These are phyloP conservation scores for Oscarella lobularis DNA, from an alignment of 37 sponge, comb jelly and placozoan genomes.

Conservation along the genomic window DNA sequence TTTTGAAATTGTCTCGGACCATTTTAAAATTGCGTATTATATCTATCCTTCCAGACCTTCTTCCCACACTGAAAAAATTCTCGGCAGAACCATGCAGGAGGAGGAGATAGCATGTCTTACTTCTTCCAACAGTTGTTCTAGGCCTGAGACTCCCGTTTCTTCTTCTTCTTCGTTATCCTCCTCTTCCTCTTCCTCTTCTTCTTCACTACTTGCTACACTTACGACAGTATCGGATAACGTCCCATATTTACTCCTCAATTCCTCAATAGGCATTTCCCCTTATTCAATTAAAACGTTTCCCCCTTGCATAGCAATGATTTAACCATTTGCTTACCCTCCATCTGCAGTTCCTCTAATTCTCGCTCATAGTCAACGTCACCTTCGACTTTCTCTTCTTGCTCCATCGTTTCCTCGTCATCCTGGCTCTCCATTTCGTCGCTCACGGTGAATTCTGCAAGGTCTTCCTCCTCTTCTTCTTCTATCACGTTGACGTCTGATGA, in stretches of 20 bases:
- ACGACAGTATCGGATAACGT: background rate
- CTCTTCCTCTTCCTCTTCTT: slow-evolving; percentile 14
- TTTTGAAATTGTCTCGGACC: too few relatives aligned
- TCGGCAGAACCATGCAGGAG: background rate
- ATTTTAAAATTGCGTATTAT: too few relatives aligned
- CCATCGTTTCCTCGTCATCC: slow-evolving; percentile 83
- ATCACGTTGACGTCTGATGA: background rate
- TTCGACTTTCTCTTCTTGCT: slow-evolving; percentile 49
- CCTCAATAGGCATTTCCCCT: slow-evolving; percentile 66
- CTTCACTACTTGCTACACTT: slow-evolving; percentile 9
- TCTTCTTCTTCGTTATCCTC: slow-evolving; percentile 25
- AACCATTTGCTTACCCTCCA: slow-evolving; percentile 73
- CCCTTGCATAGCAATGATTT: slow-evolving; percentile 69
- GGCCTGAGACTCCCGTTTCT: slow-evolving; percentile 10
- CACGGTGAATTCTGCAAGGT: background rate
- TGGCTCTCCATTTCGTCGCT: slow-evolving; percentile 12
- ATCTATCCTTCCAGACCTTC: too few relatives aligned
- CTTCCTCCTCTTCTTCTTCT: background rate
- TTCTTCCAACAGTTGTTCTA: slow-evolving; percentile 40
- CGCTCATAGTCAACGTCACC: slow-evolving; percentile 28
- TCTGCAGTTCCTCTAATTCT: slow-evolving; percentile 58
- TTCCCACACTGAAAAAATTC: too few relatives aligned
- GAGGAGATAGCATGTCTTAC: slow-evolving; percentile 22
- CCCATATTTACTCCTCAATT: slow-evolving; percentile 49
- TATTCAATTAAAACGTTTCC: too few relatives aligned